Percentiles rank a stretch among this genome's conserved stretches.
Evolutionary conservation across 2,113 vertebrate genomes (phyloP).

Genomic region (Megalops atlanticus): DNA sequence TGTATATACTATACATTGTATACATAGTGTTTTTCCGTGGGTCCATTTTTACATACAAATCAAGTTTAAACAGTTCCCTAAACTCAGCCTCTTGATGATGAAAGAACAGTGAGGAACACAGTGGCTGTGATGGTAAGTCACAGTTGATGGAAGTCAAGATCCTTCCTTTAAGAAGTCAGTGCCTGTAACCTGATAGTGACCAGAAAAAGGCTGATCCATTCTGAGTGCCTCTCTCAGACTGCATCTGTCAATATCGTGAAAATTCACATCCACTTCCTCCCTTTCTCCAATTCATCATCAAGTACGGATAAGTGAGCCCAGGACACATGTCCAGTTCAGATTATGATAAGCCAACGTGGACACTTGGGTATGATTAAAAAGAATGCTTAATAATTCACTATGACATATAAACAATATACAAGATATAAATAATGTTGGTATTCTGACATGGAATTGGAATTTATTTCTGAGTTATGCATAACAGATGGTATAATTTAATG

Average conservation of each 20-base stretch:
- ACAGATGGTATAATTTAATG: not conserved
- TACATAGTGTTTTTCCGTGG: not conserved
- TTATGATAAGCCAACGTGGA: not conserved
- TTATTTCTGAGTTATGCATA: not conserved
- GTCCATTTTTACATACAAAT: not conserved
- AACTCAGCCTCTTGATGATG: not conserved
- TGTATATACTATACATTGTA: too few relatives aligned
- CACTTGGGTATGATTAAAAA: not conserved
- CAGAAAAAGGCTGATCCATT: slow-evolving; percentile 58
- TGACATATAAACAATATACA: not conserved
- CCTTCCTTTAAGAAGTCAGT: slow-evolving; percentile 62
- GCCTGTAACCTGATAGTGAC: slow-evolving; percentile 62
- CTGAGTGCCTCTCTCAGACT: slow-evolving; percentile 53
- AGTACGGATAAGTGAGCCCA: not conserved
- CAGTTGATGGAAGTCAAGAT: slow-evolving; percentile 41
- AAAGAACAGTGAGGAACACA: not conserved
- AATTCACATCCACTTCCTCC: slow-evolving; percentile 55
- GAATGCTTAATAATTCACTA: not conserved
- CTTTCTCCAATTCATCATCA: not conserved
- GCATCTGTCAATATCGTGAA: slow-evolving; percentile 62
- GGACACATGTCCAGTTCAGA: not conserved
- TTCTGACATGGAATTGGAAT: not conserved
- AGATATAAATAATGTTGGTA: not conserved
- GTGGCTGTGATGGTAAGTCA: not conserved
- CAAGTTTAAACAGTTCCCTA: not conserved